Base-by-base conservation (phyloP, 2,888 invertebrate genomes). In the Sarcophaga carnaria region DNA sequence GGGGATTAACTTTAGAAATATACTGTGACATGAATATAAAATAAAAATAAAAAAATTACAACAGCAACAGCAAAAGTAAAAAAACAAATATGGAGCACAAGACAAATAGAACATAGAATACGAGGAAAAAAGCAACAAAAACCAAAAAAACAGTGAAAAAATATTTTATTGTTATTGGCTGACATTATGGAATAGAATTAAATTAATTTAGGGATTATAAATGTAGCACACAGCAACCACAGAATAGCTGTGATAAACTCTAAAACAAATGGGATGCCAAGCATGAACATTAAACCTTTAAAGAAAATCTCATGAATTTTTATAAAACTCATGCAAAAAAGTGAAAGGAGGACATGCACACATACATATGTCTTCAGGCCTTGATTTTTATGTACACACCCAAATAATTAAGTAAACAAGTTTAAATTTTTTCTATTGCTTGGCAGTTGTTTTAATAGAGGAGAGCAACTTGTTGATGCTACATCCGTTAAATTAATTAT, bases 151-250 rank as follows among this genome's bases (percentile, higher is more conserved):
- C 59, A 54, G 54, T 14, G 8, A 67, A 72, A 76, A 80, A 45
- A 27, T 60, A 54, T 67, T 37, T 62, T 64, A 54, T 20, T 81
- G 22, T 62, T 63, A 80, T 67, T 66, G 37, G 54, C 47, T 62
- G 37, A 37, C 37, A 37, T 45, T 77, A 72, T 63, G 72, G 77
- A 45, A 72, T 22, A 63, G 22, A 74, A 81, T 64, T 67, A 78
- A 69, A 85, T 81, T 85, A 85, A 77, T 85, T 77, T 59, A 69
- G 22, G 62, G 72, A 85, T 85, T 80, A 80, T 45, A 81, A 20
- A 37, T 37, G 37, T 37, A 37, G 37, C 37, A 37, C 37, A 37
- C 37, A 37, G 8, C 37, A 60, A 20, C 22, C 47, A 59, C 4
- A 70, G n/a, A 17, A 63, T n/a, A 20, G 54, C 25, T 63, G 22